Percentiles rank a stretch among this genome's conserved stretches.
phyloP scores from a whole-genome alignment of 1,140 invertebrate species.

The Bombus waltoni region DNA sequence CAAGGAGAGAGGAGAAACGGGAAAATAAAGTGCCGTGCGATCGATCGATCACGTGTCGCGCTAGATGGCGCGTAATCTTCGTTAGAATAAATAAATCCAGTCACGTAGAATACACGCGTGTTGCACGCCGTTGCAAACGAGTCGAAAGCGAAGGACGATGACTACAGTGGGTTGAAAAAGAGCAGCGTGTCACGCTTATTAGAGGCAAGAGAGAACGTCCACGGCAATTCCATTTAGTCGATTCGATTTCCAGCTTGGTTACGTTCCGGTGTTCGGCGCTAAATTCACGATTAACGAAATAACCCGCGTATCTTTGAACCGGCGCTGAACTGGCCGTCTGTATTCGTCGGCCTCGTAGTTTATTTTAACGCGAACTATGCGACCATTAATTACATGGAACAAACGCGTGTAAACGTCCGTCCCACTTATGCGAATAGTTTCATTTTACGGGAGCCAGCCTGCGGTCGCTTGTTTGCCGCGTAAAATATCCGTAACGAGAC shows the following conservation, averaged over 20 bases:
- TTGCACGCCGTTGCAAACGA: background rate
- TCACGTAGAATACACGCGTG: conserved; percentile 1
- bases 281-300: conserved; percentile 63
- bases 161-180: background rate
- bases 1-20: background rate
- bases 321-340: background rate
- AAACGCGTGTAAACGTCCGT: conserved; percentile 48
- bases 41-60: conserved; percentile 23
- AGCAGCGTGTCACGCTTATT: conserved; percentile 21
- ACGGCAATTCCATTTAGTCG: conserved; percentile 44
- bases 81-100: conserved; percentile 32
- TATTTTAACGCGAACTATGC: conserved; percentile 43
- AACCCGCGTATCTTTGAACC: conserved; percentile 46
- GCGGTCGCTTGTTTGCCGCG: conserved; percentile 31
- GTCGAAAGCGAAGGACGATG: no score
- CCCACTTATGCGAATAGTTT: conserved; percentile 50
- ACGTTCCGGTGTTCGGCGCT: background rate
- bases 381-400: conserved; percentile 63
- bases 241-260: background rate
- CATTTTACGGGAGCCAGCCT: conserved; percentile 23
- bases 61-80: conserved; percentile 15
- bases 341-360: conserved; percentile 34
- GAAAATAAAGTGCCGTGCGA: background rate
- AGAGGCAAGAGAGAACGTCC: background rate
- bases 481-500: conserved; percentile 36